Evolutionary conservation across 2,113 vertebrate species (phyloP).

Genomic region (Sebastes fasciatus): DNA sequence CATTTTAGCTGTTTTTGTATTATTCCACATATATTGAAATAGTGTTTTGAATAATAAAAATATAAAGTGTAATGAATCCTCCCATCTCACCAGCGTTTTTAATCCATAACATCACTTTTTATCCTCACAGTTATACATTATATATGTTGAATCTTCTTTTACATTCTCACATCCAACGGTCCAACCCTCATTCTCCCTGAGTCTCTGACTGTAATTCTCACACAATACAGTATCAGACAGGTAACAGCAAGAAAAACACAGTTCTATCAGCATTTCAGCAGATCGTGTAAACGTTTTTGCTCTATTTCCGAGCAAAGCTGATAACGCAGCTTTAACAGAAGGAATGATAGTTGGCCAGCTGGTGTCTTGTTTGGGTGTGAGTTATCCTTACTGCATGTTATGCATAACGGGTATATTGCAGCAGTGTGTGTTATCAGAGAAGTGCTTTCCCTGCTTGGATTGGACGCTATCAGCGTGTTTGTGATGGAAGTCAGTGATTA

Average conservation of each 20-base stretch:
- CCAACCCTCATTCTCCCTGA: background rate
- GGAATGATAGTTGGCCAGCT: constrained; percentile 30
- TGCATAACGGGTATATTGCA: constrained; percentile 6
- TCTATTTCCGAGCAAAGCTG: constrained; percentile 58
- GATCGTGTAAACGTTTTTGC: constrained; percentile 55
- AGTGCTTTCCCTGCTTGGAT: constrained; percentile 26
- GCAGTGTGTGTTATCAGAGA: constrained; percentile 35
- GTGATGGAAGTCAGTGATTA: constrained; percentile 56
- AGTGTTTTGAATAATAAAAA: background rate
- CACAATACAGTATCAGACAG: constrained; percentile 14
- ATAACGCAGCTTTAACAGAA: constrained; percentile 40
- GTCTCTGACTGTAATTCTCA: background rate
- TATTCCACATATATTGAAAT: background rate
- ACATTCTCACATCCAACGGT: background rate
- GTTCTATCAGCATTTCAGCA: constrained; percentile 27
- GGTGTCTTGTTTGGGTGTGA: constrained; percentile 50
- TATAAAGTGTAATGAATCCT: background rate
- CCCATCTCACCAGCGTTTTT: background rate
- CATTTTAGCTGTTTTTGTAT: background rate
- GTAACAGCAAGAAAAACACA: background rate
- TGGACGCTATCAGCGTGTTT: constrained; percentile 40
- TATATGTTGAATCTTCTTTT: background rate
- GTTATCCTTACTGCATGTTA: constrained; percentile 29
- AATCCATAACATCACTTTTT: background rate
- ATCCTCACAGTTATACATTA: background rate